Evolutionary conservation across 1,140 invertebrate genomes (phyloP).

Genomic region (Tyrophagus putrescentiae): DNA sequence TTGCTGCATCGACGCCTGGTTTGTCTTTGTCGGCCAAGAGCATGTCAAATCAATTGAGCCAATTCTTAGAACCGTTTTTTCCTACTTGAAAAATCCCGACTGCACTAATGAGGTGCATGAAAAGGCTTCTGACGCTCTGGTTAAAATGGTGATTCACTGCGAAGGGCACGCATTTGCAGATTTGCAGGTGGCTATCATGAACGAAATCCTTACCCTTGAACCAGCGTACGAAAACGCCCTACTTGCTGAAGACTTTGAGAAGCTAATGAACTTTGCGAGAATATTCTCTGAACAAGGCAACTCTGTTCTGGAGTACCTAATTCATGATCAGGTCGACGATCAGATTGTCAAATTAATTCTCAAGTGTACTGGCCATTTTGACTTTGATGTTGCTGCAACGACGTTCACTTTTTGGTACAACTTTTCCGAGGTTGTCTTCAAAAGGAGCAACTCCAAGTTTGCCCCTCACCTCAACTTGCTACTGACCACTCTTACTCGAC

Average conservation of each 20-base stretch:
- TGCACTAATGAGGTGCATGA: conserved; percentile 22
- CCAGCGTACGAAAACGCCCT: conserved; percentile 78
- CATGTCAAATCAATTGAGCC: conserved; percentile 15
- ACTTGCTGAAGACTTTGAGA: conserved; percentile 75
- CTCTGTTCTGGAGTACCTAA: conserved; percentile 68
- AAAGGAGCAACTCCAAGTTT: conserved; percentile 47
- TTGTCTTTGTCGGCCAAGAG: conserved; percentile 10
- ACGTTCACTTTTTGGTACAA: conserved; percentile 95
- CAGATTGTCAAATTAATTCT: conserved; percentile 74
- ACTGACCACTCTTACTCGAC: conserved; percentile 46
- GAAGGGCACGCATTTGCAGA: conserved; percentile 48
- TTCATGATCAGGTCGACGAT: conserved; percentile 45
- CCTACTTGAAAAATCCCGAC: conserved; percentile 19
- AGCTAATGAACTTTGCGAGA: conserved; percentile 70
- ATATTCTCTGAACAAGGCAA: conserved; percentile 90
- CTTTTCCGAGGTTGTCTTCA: conserved; percentile 81
- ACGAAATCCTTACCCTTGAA: conserved; percentile 61
- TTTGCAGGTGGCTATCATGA: conserved; percentile 62
- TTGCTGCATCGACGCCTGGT: conserved; percentile 22
- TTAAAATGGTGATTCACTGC: conserved; percentile 19
- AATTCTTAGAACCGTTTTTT: conserved; percentile 18
- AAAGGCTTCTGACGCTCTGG: conserved; percentile 21
- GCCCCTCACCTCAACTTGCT: neutral
- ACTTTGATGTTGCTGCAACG: conserved; percentile 91
- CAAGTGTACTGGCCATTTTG: conserved; percentile 84